Evolutionary conservation across 30 jellyfish, hydroid and myxozoan genomes (phyloP).

Genomic region (Cassiopea xamachana): DNA sequence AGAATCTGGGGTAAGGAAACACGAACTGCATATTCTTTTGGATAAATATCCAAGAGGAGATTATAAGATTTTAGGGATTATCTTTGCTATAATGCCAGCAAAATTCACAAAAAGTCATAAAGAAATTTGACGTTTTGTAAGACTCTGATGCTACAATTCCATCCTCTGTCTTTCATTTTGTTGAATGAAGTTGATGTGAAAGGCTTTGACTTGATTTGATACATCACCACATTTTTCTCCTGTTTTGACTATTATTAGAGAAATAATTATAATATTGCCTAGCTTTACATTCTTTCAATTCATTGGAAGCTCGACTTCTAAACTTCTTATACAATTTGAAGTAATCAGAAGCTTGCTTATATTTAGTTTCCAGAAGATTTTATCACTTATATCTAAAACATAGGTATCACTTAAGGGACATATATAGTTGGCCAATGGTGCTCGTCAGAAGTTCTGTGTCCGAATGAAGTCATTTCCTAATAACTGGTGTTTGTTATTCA

Average conservation of each 20-base stretch:
- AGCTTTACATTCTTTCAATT: background rate
- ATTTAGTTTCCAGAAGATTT: background rate
- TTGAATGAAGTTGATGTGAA: background rate
- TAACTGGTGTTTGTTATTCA: no score
- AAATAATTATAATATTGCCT: background rate
- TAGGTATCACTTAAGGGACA: no score
- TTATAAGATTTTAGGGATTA: background rate
- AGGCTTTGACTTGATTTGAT: background rate
- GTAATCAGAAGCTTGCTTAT: background rate
- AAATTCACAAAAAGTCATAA: background rate
- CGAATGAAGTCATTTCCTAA: no score
- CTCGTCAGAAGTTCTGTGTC: no score
- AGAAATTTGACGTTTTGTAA: background rate
- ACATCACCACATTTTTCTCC: background rate
- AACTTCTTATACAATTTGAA: slow-evolving; percentile 8
- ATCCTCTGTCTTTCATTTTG: background rate
- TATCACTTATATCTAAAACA: background rate
- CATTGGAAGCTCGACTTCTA: slow-evolving; percentile 10
- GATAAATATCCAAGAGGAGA: background rate
- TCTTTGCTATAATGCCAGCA: background rate
- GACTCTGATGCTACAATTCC: background rate
- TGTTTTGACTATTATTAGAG: background rate
- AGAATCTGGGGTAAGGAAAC: slow-evolving; percentile 15
- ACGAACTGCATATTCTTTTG: background rate
- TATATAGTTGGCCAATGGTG: no score